A percentile compares a stretch with the other conserved stretches of the same genome.
phyloP scores from a whole-genome alignment of 2,113 vertebrate genomes.

The Falco punctatus region DNA sequence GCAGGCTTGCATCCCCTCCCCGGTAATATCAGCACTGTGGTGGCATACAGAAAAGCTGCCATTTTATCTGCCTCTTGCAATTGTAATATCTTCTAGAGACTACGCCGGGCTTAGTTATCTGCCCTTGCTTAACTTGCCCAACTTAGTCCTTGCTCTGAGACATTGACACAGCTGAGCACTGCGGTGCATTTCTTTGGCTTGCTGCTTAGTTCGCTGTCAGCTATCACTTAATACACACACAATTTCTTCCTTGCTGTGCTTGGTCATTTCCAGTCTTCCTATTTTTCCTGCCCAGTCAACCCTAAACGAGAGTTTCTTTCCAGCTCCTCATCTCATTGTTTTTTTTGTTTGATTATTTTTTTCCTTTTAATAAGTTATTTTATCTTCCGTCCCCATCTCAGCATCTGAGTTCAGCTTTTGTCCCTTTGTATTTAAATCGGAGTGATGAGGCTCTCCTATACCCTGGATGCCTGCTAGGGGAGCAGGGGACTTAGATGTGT shows the following conservation, averaged over 20 bases:
- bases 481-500: neutral
- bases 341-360: neutral
- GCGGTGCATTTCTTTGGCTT: neutral
- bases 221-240: neutral
- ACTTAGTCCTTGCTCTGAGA: neutral
- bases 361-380: neutral
- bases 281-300: neutral
- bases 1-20: constrained; percentile 17
- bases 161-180: neutral
- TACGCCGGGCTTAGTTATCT: neutral
- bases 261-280: neutral
- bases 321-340: neutral
- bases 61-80: constrained; percentile 49
- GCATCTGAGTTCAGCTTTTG: neutral
- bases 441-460: neutral
- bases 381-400: neutral
- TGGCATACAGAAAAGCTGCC: neutral
- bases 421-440: neutral
- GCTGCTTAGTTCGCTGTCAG: neutral
- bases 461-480: neutral
- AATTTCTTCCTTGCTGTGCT: neutral
- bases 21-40: constrained; percentile 23
- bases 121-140: neutral
- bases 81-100: constrained; percentile 3
- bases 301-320: neutral